Base-by-base conservation (phyloP, 2,797 vertebrate species). In the Pristis pectinata region DNA sequence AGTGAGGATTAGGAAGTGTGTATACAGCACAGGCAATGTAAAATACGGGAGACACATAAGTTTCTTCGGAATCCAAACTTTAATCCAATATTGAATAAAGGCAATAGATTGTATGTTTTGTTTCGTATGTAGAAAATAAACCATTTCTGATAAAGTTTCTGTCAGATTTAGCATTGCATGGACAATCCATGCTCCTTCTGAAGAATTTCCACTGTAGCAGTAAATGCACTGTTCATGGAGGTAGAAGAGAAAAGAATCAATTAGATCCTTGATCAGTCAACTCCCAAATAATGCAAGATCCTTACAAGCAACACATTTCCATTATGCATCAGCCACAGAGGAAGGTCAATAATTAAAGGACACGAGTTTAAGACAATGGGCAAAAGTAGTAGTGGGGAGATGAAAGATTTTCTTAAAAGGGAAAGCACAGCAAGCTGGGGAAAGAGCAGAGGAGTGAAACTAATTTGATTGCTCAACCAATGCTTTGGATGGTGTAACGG, bases 101-200 rank as follows among this genome's bases (percentile, higher is more conserved):
- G 24, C 11, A n/a, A 10, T 0, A 10, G 30, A 53, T 74, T 93
- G 67, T 17, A 37, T 2, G 67, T 30, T 72, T 74, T 93, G 27
- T 49, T 22, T 91, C 61, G 6, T 91, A 22, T 5, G 0, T 0
- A 15, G n/a, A 8, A 91, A 91, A 76, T 41, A 56, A 53, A 34
- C n/a, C 44, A 53, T 15, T 56, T 93, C 37, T 64, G 24, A 72
- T 93, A 22, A 67, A 72, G 64, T 27, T 44, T 93, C 37, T 17
- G 7, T 15, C 10, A 93, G 41, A 76, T 74, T 15, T 94, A 53
- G 5, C 24, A 76, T 95, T 96, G 95, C 94, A 96, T 95, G 94
- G 96, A 96, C 96, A 99, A 97, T 87, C 98, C 97, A 0, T 98
- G 98, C 96, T 98, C 98, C 95, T 95, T 96, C 95, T 97, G 96